phyloP scores from a whole-genome alignment of 2,797 vertebrate genomes.

The Urophycis tenuis region DNA sequence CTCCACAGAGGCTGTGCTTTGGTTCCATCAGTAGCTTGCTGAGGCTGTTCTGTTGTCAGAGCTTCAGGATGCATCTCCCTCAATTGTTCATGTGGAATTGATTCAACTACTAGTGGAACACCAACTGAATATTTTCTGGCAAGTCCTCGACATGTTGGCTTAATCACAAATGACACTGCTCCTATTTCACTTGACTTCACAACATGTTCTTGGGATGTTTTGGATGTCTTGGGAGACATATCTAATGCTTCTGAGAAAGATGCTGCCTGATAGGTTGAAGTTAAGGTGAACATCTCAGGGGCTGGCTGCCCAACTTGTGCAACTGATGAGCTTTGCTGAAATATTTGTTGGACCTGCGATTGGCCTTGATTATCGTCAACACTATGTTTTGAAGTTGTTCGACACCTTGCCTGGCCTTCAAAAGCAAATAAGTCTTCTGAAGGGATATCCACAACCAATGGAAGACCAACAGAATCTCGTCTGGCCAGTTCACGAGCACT shows the following conservation, averaged over 20 bases:
- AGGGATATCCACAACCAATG: constrained; percentile 47
- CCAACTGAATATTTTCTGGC: constrained; percentile 50
- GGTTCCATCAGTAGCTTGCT: constrained; percentile 14
- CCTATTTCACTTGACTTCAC: constrained; percentile 28
- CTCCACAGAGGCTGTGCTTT: constrained; percentile 10
- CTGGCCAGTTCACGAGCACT: constrained; percentile 40
- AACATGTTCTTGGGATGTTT: constrained; percentile 18
- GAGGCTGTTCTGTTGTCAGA: constrained; percentile 17
- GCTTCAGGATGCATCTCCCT: constrained; percentile 23
- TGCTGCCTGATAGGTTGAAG: constrained; percentile 18
- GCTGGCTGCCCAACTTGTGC: constrained; percentile 16
- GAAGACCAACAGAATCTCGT: constrained; percentile 49
- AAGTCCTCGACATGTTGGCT: constrained; percentile 42
- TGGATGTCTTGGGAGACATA: constrained; percentile 57
- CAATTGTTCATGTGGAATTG: constrained; percentile 25
- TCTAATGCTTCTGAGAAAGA: constrained; percentile 65
- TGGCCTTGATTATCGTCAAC: constrained; percentile 14
- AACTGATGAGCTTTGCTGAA: constrained; percentile 24
- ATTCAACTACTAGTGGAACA: constrained; percentile 57
- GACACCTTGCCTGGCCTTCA: constrained; percentile 7
- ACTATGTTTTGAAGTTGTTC: constrained; percentile 18
- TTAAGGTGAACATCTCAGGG: constrained; percentile 5
- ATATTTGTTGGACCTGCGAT: constrained; percentile 28
- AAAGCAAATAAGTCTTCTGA: constrained; percentile 27
- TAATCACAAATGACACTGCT: constrained; percentile 58